These are phyloP conservation scores for Catharus ustulatus DNA, from an alignment of 2,797 vertebrate genomes.

Conservation along the genomic window DNA sequence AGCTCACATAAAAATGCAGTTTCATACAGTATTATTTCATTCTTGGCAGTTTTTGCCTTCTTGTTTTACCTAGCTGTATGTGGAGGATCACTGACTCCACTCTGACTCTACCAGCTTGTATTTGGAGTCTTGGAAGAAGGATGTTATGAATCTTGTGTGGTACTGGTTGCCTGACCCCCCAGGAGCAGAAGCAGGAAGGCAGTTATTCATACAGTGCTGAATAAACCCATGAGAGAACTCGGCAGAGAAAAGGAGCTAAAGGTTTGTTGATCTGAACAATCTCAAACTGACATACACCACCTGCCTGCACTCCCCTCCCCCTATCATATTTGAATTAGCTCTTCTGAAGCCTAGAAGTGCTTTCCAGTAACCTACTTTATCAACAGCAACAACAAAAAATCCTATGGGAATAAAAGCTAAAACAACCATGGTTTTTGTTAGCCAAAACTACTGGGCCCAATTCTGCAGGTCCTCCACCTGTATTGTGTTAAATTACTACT, in stretches of 20 bases:
- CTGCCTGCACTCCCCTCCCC: accelerated
- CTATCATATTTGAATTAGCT: neutral
- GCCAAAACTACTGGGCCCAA: neutral
- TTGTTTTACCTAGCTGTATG: neutral
- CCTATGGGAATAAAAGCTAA: neutral
- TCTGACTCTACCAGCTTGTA: neutral
- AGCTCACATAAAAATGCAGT: slow-evolving; percentile 4
- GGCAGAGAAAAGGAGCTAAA: neutral
- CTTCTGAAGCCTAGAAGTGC: neutral
- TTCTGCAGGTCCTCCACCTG: neutral
- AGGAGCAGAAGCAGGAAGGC: neutral
- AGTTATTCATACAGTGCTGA: neutral
- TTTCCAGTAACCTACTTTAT: neutral
- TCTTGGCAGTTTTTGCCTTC: neutral
- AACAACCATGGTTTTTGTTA: neutral
- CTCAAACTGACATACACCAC: neutral
- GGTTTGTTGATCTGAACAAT: neutral
- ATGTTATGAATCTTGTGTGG: neutral
- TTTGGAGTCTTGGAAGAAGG: neutral
- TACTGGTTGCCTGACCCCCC: neutral
- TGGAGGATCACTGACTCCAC: neutral
- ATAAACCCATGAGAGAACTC: neutral
- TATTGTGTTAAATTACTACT: neutral
- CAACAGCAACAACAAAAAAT: neutral
- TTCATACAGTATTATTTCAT: slow-evolving; percentile 15